Base-by-base conservation (phyloP, 2,113 vertebrate species). In the Strigops habroptila region DNA sequence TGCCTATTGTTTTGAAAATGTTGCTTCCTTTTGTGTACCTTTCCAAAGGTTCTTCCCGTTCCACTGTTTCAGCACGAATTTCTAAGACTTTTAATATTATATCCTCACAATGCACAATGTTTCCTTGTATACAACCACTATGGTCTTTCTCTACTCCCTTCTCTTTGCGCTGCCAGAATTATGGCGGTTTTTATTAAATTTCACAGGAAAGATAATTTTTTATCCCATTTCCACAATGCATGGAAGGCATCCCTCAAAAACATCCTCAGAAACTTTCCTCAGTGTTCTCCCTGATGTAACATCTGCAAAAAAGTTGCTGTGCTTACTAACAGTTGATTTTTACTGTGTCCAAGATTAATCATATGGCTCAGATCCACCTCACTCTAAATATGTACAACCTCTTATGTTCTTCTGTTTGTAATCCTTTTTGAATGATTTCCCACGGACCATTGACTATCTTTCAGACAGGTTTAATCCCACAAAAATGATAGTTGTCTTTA, bases 361-460 rank as follows among this genome's bases (percentile, higher is more conserved):
- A 67, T 10, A 55, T 0, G 1, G 4, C 16, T 84, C 39, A 82
- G 23, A 79, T 44, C 1, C 0, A 0, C 44, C 7, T 84, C 39
- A 14, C 3, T 33, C 0, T 2, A 57, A 55, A 7, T 21, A 37
- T 25, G 3, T 5, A 22, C 28, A n/a, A 43, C 14, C 8, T 64
- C 23, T 70, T 28, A 37, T 2, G 7, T 44, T 19, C 11, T 77
- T 16, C 37, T 62, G 3, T 7, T 63, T 59, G 25, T 71, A 68
- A 21, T 37, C 27, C 3, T 46, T 81, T 71, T 55, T 75, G 35
- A 76, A 76, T 15, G 12, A 68, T 78, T 86, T 70, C 52, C 76
- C 52, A 27, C 76, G 44, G 28, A 73, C 1, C 1, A 12, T 9
- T 55, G 18, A 19, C 37, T n/a, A 35, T 24, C 37, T 90, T 55